These are phyloP conservation scores for Lasius platythorax DNA, from an alignment of 2,888 invertebrate species.

Conservation along the genomic window DNA sequence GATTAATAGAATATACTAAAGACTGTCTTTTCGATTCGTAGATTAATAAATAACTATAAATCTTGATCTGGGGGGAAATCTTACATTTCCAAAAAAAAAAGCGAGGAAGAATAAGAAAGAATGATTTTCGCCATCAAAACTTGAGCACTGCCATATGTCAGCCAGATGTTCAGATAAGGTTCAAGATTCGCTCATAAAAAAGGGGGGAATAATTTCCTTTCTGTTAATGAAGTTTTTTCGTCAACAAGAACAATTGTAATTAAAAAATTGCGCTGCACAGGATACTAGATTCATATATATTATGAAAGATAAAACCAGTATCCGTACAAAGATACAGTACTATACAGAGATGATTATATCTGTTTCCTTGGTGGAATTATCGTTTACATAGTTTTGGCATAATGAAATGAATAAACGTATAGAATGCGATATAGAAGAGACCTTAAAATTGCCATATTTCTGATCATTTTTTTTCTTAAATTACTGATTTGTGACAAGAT, in stretches of 20 bases:
- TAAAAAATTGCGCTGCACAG: not conserved
- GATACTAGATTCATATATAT: not conserved
- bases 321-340: too few relatives aligned
- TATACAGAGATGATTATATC: not conserved
- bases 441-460: not conserved
- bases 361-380: not conserved
- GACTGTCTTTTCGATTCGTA: too few relatives aligned
- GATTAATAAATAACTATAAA: too few relatives aligned
- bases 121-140: too few relatives aligned
- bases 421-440: not conserved
- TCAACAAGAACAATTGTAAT: not conserved
- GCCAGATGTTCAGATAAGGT: not conserved
- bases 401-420: not conserved
- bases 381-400: not conserved
- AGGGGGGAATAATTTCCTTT: not conserved
- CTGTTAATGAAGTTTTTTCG: not conserved
- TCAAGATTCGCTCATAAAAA: not conserved
- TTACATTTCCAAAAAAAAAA: too few relatives aligned
- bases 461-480: not conserved
- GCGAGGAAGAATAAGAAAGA: too few relatives aligned
- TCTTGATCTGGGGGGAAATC: too few relatives aligned
- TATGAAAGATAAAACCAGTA: not conserved
- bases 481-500: not conserved
- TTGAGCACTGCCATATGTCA: not conserved
- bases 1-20: too few relatives aligned